Conservation (phyloP, 1,140 invertebrate species). For the Fopius arisanus region DNA sequence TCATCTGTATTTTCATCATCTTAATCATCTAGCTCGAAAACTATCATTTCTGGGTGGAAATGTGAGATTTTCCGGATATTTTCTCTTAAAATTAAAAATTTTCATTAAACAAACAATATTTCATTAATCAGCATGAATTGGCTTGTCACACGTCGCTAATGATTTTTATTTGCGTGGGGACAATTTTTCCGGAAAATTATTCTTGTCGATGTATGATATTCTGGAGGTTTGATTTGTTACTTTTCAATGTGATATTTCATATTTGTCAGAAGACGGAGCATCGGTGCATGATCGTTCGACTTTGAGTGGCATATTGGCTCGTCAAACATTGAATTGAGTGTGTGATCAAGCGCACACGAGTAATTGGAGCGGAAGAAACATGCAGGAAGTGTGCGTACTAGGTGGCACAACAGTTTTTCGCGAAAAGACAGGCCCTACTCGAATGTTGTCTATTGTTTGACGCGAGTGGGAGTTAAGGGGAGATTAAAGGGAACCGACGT, state of each 20-base stretch:
- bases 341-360: constrained; percentile 2
- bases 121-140: too few relatives aligned
- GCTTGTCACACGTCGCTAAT: too few relatives aligned
- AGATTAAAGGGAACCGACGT: not conserved
- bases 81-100: too few relatives aligned
- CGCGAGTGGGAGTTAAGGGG: not conserved
- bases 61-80: too few relatives aligned
- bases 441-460: not conserved
- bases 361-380: constrained; percentile 5
- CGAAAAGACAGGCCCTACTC: not conserved
- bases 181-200: too few relatives aligned
- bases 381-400: not conserved
- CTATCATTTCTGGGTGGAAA: too few relatives aligned
- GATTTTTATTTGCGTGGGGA: too few relatives aligned
- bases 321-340: not conserved
- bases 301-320: constrained; percentile 3
- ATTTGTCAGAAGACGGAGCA: not conserved
- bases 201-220: too few relatives aligned
- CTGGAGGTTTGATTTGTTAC: too few relatives aligned
- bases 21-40: too few relatives aligned
- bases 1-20: too few relatives aligned
- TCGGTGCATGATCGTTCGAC: not conserved
- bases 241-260: not conserved
- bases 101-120: too few relatives aligned
- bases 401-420: not conserved